phyloP scores from a whole-genome alignment of 2,797 vertebrate genomes.

The Echeneis naucrates region DNA sequence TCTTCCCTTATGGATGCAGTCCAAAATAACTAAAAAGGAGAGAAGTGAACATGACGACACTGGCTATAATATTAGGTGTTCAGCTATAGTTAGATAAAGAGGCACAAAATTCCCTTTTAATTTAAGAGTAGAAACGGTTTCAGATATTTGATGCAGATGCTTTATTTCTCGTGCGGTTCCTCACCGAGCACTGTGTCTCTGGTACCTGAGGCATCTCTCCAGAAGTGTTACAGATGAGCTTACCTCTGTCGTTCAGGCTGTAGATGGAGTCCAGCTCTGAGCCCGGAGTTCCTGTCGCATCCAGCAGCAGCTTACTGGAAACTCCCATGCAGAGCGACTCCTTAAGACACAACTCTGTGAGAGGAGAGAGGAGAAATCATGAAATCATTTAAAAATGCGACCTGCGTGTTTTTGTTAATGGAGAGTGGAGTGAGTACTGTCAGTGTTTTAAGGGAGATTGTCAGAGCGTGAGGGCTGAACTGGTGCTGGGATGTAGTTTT shows the following conservation, averaged over 20 bases:
- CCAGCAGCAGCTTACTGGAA: conserved; percentile 90
- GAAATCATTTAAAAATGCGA: conserved; percentile 1
- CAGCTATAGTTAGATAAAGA: neutral
- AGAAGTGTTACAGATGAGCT: neutral
- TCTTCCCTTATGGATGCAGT: neutral
- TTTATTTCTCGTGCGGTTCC: neutral
- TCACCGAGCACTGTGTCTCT: neutral
- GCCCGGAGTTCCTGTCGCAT: conserved; percentile 80
- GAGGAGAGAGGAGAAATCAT: neutral
- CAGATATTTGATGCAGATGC: neutral
- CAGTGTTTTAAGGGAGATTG: too few relatives aligned
- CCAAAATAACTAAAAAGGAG: too few relatives aligned
- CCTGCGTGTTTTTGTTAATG: too few relatives aligned
- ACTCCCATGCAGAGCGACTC: conserved; percentile 91
- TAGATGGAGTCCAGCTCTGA: conserved; percentile 87
- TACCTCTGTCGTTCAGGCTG: conserved; percentile 89
- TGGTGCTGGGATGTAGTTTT: too few relatives aligned
- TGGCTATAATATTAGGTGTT: neutral
- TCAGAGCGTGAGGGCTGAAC: too few relatives aligned
- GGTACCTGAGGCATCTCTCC: neutral
- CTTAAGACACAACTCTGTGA: conserved; percentile 88
- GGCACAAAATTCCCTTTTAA: neutral
- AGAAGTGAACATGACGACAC: neutral
- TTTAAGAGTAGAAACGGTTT: neutral
- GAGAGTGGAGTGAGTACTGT: too few relatives aligned